Conservation (phyloP, 1,140 invertebrate genomes). For the Neodiprion lecontei region DNA sequence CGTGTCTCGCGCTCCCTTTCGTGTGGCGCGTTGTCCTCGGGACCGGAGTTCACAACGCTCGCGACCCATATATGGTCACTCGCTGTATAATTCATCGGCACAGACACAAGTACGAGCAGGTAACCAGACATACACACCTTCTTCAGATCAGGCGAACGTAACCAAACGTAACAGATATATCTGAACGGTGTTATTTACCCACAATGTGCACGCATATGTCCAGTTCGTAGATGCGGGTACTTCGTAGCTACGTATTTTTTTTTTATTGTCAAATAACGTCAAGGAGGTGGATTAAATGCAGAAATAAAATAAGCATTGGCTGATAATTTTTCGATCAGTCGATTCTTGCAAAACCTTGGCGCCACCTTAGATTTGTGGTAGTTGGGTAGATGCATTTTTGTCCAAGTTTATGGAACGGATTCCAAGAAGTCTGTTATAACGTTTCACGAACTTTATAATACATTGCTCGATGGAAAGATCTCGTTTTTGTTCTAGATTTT, state of each 20-base stretch:
- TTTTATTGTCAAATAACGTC: background rate
- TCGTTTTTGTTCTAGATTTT: too few species aligned
- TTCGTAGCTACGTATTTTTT: background rate
- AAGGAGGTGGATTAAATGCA: too few species aligned
- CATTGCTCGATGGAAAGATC: too few species aligned
- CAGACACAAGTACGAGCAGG: conserved; percentile 15
- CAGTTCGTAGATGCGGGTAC: too few species aligned
- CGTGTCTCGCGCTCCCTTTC: conserved; percentile 28
- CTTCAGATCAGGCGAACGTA: background rate
- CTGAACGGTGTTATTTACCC: background rate
- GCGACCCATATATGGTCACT: conserved; percentile 37
- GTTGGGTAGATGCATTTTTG: too few species aligned
- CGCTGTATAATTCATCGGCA: conserved; percentile 42
- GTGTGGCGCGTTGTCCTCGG: conserved; percentile 24
- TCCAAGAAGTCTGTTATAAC: too few species aligned
- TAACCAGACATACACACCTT: background rate
- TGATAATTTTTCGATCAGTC: too few species aligned
- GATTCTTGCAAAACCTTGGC: too few species aligned
- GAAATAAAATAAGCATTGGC: too few species aligned
- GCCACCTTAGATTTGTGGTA: too few species aligned
- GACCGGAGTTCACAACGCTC: conserved; percentile 6
- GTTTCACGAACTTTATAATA: too few species aligned
- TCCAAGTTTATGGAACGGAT: too few species aligned
- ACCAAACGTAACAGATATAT: conserved; percentile 10
- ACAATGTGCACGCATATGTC: background rate